phyloP scores from a whole-genome alignment of 2,797 vertebrate species.

The Falco columbarius region DNA sequence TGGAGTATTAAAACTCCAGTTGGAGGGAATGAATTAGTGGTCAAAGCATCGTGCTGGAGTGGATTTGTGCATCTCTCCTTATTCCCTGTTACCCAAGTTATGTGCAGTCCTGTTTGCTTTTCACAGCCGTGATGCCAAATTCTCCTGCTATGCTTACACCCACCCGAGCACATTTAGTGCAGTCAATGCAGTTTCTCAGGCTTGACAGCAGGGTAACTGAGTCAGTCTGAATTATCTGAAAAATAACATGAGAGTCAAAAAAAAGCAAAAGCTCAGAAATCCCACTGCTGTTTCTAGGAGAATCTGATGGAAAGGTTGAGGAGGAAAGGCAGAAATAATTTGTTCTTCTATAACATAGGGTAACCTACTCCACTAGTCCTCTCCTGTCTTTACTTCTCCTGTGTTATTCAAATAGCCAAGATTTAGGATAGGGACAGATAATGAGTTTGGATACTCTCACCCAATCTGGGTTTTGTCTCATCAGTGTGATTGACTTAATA shows the following conservation, averaged over 20 bases:
- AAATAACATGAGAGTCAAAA: neutral
- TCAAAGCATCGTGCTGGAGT: neutral
- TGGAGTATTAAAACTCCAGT: neutral
- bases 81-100: neutral
- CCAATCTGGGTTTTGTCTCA: neutral
- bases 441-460: neutral
- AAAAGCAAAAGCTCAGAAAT: constrained; percentile 16
- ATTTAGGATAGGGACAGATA: neutral
- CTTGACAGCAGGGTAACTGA: constrained; percentile 23
- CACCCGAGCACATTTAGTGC: neutral
- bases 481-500: neutral
- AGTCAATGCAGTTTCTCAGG: constrained; percentile 7
- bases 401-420: neutral
- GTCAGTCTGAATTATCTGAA: constrained; percentile 37
- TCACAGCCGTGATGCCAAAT: neutral
- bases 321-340: neutral
- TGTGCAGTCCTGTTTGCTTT: neutral
- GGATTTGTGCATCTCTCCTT: neutral
- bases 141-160: neutral
- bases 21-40: neutral
- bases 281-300: neutral
- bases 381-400: neutral
- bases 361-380: neutral
- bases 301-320: neutral
- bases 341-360: neutral